Base-by-base conservation (phyloP, 2,797 vertebrate genomes). In the Xiphophorus birchmanni region DNA sequence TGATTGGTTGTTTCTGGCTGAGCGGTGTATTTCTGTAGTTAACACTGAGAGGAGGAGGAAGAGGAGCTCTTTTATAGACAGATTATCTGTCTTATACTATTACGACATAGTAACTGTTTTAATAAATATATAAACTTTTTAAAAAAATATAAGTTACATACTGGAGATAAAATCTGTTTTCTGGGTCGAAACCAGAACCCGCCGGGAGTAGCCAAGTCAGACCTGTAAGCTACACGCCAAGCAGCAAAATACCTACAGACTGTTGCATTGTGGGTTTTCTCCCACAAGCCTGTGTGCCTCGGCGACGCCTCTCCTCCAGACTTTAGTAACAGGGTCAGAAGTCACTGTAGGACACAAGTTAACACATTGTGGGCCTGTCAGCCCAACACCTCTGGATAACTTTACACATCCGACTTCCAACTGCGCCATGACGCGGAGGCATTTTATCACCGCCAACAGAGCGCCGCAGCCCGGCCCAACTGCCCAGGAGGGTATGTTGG, bases 281-380 rank as follows among this genome's bases (percentile, higher is more conserved):
- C 18, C 37, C 11, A 42, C 65, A 23, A 69, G 42, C 65, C 12
- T 13, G 37, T 69, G 37, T 13, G 40, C 18, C 65, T 40, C 26
- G 10, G 21, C 12, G 23, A 69, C 23, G 9, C 67, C 26, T 69
- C 40, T 69, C 74, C 85, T 85, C 29, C 32, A 80, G 88, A 86
- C 80, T 82, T 83, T 74, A 42, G n/a, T 75, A 88, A 87, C 77
- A 78, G 87, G 93, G 91, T 92, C 91, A 93, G 74, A 79, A 92
- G 91, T 83, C 86, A 88, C 93, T 93, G 86, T 76, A 91, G 93
- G 93, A 93, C 65, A 90, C 77, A 50, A 88, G 91, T 92, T 94
- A 85, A 86, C 94, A 95, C 90, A 26, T 93, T 82, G 85, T n/a
- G 79, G 79, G 81, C 87, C 71, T 87, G 90, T 89, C 91, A 91